Conservation (phyloP, 2,888 invertebrate species). For the Chrysopilus asiliformis region DNA sequence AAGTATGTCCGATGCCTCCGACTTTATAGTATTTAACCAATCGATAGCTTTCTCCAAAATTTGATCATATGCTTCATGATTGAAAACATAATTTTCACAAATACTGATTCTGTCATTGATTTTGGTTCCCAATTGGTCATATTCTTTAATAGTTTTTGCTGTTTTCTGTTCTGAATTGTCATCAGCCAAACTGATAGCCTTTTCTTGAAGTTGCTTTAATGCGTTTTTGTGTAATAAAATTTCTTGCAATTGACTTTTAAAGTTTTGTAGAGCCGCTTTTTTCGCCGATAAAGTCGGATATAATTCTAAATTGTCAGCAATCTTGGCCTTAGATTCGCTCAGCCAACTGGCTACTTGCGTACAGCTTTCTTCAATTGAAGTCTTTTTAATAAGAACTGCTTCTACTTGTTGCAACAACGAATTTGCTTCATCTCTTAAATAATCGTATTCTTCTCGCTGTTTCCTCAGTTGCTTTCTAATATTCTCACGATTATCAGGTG, state of each 20-base stretch:
- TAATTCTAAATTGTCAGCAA: slow-evolving; percentile 55
- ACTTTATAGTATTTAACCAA: slow-evolving; percentile 63
- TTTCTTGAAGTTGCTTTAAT: slow-evolving; percentile 68
- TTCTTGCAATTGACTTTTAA: slow-evolving; percentile 70
- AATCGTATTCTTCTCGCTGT: slow-evolving; percentile 70
- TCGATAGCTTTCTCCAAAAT: slow-evolving; percentile 72
- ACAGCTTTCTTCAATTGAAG: slow-evolving; percentile 85
- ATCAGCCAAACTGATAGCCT: slow-evolving; percentile 65
- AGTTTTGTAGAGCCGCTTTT: slow-evolving; percentile 70
- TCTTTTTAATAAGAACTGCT: slow-evolving; percentile 75
- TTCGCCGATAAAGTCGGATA: slow-evolving; percentile 77
- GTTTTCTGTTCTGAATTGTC: slow-evolving; percentile 65
- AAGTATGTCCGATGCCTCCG: slow-evolving; percentile 62
- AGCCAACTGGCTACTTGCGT: slow-evolving; percentile 82
- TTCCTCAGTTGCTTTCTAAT: slow-evolving; percentile 70
- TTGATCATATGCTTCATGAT: slow-evolving; percentile 72
- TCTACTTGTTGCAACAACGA: slow-evolving; percentile 77
- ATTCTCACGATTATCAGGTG: slow-evolving; percentile 73
- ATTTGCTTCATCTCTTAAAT: slow-evolving; percentile 71
- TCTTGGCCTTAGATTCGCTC: slow-evolving; percentile 59
- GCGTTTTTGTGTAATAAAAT: slow-evolving; percentile 75
- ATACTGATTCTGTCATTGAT: slow-evolving; percentile 51
- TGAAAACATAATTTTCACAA: slow-evolving; percentile 57
- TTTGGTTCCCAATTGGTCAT: slow-evolving; percentile 51
- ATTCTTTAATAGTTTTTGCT: slow-evolving; percentile 56